Base-by-base conservation (phyloP, 1,140 invertebrate species). In the Drosophila bocqueti region DNA sequence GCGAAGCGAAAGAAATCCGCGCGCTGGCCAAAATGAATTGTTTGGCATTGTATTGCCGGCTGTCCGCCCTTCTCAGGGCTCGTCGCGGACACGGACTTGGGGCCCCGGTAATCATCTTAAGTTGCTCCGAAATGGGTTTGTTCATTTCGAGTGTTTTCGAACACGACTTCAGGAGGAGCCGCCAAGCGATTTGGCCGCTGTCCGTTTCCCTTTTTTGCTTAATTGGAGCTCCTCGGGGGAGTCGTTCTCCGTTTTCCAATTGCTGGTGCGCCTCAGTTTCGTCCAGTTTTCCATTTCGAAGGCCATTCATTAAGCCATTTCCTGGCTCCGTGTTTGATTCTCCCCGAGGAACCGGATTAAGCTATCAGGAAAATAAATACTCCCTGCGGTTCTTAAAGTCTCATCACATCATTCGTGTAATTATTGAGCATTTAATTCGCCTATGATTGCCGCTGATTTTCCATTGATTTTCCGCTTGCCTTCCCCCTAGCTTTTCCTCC, bases 51-150 rank as follows among this genome's bases (percentile, higher is more conserved):
- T 76, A 83, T 85, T 71, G 55, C 42, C 38, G 36, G 4, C 40
- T 47, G 61, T 71, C 54, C 63, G 52, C 42, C 61, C 45, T 59
- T 59, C 71, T 68, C 47, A 55, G 40, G 34, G 16, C 54, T 16
- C 52, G 29, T 31, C 49, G 26, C 45, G 36, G 16, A 52, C n/a
- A 52, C 31, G 50, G 50, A 52, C 29, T 21, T 18, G 29, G 50
- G 50, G 26, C 55, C 11, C 55, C 47, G 47, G 85, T 89, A 90
- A 89, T 89, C 84, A 84, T 84, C 84, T 90, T 90, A 89, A 89
- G 84, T 84, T 84, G 78, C 77, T 89, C 81, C 54, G 54, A 90
- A 89, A 89, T 84, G 81, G 76, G 84, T 89, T 89, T 89, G 77
- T 64, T 72, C 73, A 71, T 77, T 80, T 83, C 78, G 76, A 86